phyloP scores from a whole-genome alignment of 37 sponge, comb jelly and placozoan genomes.

The Spongilla lacustris region DNA sequence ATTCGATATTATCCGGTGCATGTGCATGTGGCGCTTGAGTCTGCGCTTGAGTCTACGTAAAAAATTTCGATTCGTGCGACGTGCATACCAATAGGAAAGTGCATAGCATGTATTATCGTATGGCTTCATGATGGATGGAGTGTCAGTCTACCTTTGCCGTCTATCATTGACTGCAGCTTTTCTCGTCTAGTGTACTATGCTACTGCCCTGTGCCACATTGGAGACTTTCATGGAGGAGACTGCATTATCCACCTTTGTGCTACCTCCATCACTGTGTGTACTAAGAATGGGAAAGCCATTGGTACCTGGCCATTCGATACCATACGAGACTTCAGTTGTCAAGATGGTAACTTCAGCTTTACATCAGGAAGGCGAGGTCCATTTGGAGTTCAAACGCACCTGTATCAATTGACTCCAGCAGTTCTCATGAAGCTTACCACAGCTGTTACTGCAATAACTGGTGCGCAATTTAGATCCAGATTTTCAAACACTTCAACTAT shows the following conservation, averaged over 20 bases:
- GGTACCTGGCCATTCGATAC: conserved; percentile 30
- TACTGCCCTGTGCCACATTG: neutral
- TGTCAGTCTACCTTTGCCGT: no score
- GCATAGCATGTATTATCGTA: no score
- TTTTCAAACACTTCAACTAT: no score
- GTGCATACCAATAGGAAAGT: no score
- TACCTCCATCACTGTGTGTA: neutral
- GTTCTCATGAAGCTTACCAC: neutral
- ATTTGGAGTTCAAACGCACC: neutral
- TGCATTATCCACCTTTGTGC: neutral
- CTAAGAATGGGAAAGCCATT: neutral
- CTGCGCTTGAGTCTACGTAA: no score
- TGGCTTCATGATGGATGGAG: no score
- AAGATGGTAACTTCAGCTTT: conserved; percentile 29
- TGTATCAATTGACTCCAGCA: neutral
- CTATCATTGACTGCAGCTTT: neutral
- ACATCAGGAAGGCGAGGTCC: conserved; percentile 19
- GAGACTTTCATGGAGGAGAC: neutral
- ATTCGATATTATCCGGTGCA: no score
- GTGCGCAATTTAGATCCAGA: neutral
- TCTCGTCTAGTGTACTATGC: conserved; percentile 2
- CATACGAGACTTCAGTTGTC: conserved; percentile 26
- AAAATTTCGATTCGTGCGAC: no score
- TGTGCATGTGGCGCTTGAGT: no score
- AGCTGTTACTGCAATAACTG: neutral